Evolutionary conservation across 2,797 vertebrate genomes (phyloP).

Genomic region (Siniperca obscura): DNA sequence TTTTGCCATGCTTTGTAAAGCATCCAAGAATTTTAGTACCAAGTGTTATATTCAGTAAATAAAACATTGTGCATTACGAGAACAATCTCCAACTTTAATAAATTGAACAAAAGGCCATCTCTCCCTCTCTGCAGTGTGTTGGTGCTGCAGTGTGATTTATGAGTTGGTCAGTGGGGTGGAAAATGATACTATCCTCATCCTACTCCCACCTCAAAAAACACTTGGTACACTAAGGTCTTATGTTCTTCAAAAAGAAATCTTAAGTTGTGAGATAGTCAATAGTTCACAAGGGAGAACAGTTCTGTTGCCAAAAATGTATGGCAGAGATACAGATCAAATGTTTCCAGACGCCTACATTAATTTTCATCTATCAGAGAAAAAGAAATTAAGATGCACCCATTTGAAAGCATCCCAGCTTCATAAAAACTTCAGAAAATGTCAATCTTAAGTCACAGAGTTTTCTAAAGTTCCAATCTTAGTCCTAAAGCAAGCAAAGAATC

Average conservation of each 20-base stretch:
- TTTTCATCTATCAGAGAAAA: slow-evolving; percentile 20
- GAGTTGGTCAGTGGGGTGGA: not conserved
- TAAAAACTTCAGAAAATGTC: not conserved
- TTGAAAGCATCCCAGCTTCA: slow-evolving; percentile 18
- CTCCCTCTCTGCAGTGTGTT: slow-evolving; percentile 1
- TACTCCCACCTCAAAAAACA: slow-evolving; percentile 10
- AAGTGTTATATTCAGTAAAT: slow-evolving; percentile 12
- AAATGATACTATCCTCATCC: not conserved
- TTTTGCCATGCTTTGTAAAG: not conserved
- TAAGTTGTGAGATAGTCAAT: not conserved
- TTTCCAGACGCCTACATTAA: slow-evolving; percentile 29
- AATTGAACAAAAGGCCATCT: not conserved
- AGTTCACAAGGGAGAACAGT: slow-evolving; percentile 17
- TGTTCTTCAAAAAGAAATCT: slow-evolving; percentile 7
- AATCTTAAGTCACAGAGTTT: not conserved
- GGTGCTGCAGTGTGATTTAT: slow-evolving; percentile 35
- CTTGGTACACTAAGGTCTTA: not conserved
- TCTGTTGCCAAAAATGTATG: slow-evolving; percentile 1
- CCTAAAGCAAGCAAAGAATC: not conserved
- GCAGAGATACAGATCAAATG: slow-evolving; percentile 19
- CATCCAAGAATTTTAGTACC: not conserved
- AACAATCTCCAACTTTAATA: slow-evolving; percentile 1
- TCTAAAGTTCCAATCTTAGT: not conserved
- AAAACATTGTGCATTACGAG: not conserved
- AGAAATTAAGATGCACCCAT: not conserved